Evolutionary conservation across 2,888 invertebrate species (phyloP).

Genomic region (Scaeva pyrastri): DNA sequence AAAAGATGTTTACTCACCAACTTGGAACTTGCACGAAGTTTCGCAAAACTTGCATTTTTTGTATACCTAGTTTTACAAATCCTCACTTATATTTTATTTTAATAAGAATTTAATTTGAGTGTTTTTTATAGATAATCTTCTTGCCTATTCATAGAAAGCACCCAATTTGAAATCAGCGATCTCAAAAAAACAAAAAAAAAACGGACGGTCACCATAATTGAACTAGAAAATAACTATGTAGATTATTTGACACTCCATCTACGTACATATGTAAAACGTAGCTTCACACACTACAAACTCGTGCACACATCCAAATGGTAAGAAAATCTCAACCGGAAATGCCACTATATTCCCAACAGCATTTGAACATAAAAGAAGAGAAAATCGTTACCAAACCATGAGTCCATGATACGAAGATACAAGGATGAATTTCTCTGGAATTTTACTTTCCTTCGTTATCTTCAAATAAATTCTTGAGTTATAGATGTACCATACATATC

Average conservation of each 20-base stretch:
- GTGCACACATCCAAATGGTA: conserved; percentile 40
- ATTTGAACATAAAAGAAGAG: conserved; percentile 37
- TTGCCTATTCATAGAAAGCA: too few relatives aligned
- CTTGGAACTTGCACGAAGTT: too few relatives aligned
- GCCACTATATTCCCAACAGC: conserved; percentile 57
- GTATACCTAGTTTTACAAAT: too few relatives aligned
- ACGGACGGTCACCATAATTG: conserved; percentile 10
- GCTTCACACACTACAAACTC: too few relatives aligned
- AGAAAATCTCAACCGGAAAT: conserved; percentile 72
- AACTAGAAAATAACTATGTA: background rate
- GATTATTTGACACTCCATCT: conserved; percentile 38
- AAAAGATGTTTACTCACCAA: too few relatives aligned
- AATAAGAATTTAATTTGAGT: too few relatives aligned
- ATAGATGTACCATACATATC: background rate
- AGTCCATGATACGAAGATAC: conserved; percentile 48
- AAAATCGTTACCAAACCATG: background rate
- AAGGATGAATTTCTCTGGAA: conserved; percentile 67
- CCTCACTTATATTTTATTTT: too few relatives aligned
- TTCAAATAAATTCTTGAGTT: conserved; percentile 28
- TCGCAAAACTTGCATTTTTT: too few relatives aligned
- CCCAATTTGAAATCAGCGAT: too few relatives aligned
- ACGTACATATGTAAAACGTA: background rate
- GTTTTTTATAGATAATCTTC: too few relatives aligned
- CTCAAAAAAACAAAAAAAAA: conserved; percentile 43
- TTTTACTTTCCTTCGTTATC: conserved; percentile 63